Evolutionary conservation across 2,797 vertebrate species (phyloP).

Genomic region (Eulemur albifrons): DNA sequence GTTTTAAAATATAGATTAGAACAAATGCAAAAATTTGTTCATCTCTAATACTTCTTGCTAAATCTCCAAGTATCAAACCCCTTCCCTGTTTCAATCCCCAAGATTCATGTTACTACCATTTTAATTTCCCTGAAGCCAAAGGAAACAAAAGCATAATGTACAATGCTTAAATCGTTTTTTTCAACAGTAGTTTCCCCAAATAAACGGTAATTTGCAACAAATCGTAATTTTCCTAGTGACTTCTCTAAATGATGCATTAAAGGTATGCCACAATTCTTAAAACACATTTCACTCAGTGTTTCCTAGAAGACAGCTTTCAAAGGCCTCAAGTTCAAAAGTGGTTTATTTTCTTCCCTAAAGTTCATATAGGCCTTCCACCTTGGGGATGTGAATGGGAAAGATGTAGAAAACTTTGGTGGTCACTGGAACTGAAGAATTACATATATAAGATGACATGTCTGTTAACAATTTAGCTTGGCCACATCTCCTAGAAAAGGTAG

Average conservation of each 20-base stretch:
- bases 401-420: neutral
- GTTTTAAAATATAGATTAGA: conserved; percentile 28
- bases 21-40: neutral
- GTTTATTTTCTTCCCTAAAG: neutral
- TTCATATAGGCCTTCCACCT: neutral
- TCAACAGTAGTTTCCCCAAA: neutral
- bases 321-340: neutral
- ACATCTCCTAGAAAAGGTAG: neutral
- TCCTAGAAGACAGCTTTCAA: neutral
- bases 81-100: neutral
- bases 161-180: neutral
- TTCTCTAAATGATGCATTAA: neutral
- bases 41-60: neutral
- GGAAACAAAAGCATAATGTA: neutral
- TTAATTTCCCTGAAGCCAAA: conserved; percentile 21
- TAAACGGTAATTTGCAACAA: neutral
- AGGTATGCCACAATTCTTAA: neutral
- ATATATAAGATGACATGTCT: neutral
- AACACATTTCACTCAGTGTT: neutral
- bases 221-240: neutral
- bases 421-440: neutral
- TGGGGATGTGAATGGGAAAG: neutral
- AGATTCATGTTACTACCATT: neutral
- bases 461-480: neutral
- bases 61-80: neutral